Base-by-base conservation (phyloP, 2,113 vertebrate species). In the Eubucco bourcierii region DNA sequence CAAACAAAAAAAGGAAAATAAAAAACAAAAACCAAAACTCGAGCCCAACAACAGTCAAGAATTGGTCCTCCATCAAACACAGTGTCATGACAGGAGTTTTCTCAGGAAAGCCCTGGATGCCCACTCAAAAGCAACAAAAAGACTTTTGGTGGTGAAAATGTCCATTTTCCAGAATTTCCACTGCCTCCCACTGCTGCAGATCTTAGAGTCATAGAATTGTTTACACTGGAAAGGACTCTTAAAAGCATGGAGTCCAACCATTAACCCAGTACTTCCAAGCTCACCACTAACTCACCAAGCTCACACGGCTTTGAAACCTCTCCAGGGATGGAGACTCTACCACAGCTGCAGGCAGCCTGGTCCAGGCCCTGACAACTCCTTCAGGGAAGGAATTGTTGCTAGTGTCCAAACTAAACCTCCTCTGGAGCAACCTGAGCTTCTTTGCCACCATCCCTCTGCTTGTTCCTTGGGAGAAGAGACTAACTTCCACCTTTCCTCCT, bases 181-280 rank as follows among this genome's bases (percentile, higher is more conserved):
- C 37, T 4, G 8, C 53, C 31, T 65, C 34, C 31, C 0, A 0
- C 29, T 53, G 15, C 41, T 55, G 37, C 41, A 21, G 50, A 18
- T 12, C 10, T 73, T 27, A 6, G 20, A n/a, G n/a, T 67, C 65
- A 24, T 15, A n/a, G 29, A 46, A 23, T 21, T 29, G 28, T 17
- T 29, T 17, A 29, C 15, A 29, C 16, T 56, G 55, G 55, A 29
- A 56, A 56, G 16, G 55, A 56, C 55, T 56, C 16, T 18, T 16
- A 56, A 56, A 16, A 56, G 15, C 28, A 56, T 17, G 15, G 55
- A 56, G 28, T 56, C 28, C 28, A 56, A 56, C 28, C 9, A 17
- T 56, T 56, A 56, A 56, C 55, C 55, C 27, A 29, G 15, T 25
- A 52, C 28, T 29, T 56, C 27, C 28, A 29, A 31, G 55, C 27